Percentiles rank a stretch among this genome's conserved stretches.
Conservation (phyloP, 2,797 vertebrate species). For the Otus scops region DNA sequence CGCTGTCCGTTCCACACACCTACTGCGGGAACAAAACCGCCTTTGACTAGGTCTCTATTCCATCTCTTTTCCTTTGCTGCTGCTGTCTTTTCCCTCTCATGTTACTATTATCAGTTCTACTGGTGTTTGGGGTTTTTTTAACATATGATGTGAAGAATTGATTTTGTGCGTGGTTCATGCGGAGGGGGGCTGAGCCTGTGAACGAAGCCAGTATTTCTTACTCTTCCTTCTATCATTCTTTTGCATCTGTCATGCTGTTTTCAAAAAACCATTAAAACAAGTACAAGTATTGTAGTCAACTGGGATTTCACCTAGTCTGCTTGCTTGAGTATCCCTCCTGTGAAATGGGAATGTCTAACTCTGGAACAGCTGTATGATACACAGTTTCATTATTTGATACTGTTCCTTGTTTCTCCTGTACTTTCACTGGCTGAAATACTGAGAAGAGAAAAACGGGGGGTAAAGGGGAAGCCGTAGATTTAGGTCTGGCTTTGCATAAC, state of each 20-base stretch:
- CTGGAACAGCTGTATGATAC: neutral
- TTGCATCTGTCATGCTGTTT: neutral
- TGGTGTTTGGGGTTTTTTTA: neutral
- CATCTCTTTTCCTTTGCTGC: neutral
- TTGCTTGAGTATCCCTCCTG: neutral
- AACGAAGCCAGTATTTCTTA: neutral
- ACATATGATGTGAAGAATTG: neutral
- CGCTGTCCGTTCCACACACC: neutral
- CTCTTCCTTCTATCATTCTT: neutral
- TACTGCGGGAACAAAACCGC: neutral
- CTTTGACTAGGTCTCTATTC: neutral
- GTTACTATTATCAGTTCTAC: neutral
- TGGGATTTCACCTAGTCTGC: neutral
- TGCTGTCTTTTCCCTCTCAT: neutral
- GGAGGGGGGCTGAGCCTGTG: neutral
- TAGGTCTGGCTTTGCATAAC: slow-evolving; percentile 11
- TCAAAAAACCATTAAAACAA: neutral
- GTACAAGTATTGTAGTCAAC: neutral
- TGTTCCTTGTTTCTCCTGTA: neutral
- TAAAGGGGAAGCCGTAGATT: neutral
- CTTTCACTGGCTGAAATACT: neutral
- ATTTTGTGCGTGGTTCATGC: neutral
- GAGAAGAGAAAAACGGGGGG: neutral
- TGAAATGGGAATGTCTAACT: neutral
- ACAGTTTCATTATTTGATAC: neutral